Conservation (phyloP, 2,797 vertebrate genomes). For the Petrocephalus sullivani region DNA sequence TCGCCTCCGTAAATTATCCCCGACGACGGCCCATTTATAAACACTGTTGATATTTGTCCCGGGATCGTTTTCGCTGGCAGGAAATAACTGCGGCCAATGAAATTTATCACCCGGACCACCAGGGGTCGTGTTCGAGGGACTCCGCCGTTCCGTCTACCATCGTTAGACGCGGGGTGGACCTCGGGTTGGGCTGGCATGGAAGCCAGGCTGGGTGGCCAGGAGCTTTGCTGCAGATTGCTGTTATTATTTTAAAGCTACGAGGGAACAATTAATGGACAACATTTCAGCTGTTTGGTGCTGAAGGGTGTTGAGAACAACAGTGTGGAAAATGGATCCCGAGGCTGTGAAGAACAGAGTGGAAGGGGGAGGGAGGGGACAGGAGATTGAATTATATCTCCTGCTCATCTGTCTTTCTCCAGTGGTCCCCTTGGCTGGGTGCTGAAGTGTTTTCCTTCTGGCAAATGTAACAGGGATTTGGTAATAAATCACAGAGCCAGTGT, state of each 20-base stretch:
- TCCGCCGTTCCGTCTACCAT: not conserved
- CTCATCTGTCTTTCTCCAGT: constrained; percentile 59
- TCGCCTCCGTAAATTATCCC: constrained; percentile 1
- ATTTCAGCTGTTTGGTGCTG: not conserved
- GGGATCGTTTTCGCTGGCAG: not conserved
- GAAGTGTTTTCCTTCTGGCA: constrained; percentile 63
- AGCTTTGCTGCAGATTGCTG: not conserved
- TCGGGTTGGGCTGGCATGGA: not conserved
- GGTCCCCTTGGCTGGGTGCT: constrained; percentile 42
- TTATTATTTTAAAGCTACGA: not conserved
- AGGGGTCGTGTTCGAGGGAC: not conserved
- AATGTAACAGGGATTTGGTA: constrained; percentile 50
- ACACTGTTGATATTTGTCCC: not conserved
- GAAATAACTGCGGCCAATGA: not conserved
- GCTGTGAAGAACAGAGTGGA: not conserved
- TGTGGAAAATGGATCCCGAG: not conserved
- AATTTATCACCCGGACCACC: not conserved
- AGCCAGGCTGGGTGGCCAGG: not conserved
- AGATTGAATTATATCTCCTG: constrained; percentile 52
- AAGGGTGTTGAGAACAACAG: not conserved
- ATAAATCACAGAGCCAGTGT: constrained; percentile 58
- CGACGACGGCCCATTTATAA: constrained; percentile 17
- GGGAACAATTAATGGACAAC: not conserved
- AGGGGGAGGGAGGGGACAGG: constrained; percentile 29
- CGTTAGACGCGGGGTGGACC: not conserved